Evolutionary conservation across 2,888 invertebrate species (phyloP).

Genomic region (Clostera curtula): DNA sequence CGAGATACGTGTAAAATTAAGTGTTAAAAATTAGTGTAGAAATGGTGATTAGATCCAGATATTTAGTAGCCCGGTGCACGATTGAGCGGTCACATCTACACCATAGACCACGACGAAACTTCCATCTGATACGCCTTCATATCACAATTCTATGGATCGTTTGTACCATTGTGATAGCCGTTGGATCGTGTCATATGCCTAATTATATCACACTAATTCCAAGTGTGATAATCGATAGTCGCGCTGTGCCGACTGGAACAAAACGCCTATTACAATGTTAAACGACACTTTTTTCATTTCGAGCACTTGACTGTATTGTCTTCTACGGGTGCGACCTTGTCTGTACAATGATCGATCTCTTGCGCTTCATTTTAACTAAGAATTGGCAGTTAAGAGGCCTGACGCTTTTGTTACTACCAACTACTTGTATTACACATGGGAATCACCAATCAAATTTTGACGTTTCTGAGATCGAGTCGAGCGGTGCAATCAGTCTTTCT

Average conservation of each 20-base stretch:
- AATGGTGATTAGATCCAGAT: constrained; percentile 74
- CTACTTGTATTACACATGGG: constrained; percentile 74
- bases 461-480: constrained; percentile 56
- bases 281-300: constrained; percentile 18
- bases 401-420: constrained; percentile 36
- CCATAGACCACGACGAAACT: constrained; percentile 47
- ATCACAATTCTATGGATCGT: constrained; percentile 67
- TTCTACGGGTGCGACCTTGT: constrained; percentile 44
- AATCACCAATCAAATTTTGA: constrained; percentile 69
- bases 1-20: constrained; percentile 73
- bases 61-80: constrained; percentile 54
- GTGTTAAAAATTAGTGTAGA: constrained; percentile 74
- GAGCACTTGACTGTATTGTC: constrained; percentile 42
- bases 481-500: constrained; percentile 56
- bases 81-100: constrained; percentile 64
- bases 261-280: constrained; percentile 19
- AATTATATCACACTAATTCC: constrained; percentile 64
- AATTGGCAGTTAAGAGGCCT: constrained; percentile 36
- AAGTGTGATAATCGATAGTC: constrained; percentile 54
- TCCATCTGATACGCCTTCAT: constrained; percentile 62
- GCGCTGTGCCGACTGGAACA: constrained; percentile 35
- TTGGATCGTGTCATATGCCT: constrained; percentile 70
- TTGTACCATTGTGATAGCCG: constrained; percentile 66
- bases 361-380: constrained; percentile 29
- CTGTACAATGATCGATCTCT: constrained; percentile 56